Evolutionary conservation across 1,140 invertebrate genomes (phyloP).

Genomic region (Stegodyphus dumicola): DNA sequence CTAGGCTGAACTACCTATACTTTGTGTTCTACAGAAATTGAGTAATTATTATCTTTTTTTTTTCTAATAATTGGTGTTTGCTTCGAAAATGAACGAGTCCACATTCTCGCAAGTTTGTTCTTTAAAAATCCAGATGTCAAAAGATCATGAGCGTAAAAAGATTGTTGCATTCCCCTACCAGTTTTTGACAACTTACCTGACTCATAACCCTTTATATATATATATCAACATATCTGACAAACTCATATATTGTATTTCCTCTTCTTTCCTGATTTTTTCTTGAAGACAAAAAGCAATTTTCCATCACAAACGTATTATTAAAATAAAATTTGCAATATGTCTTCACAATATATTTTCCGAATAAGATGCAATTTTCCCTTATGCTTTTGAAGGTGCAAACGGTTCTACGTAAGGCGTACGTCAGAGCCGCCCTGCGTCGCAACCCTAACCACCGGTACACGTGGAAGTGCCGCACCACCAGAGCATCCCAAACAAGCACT

Average conservation of each 20-base stretch:
- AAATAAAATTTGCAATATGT: too few species aligned
- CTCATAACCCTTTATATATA: background rate
- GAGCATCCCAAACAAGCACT: conserved; percentile 40
- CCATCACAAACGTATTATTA: too few species aligned
- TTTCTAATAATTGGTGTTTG: too few species aligned
- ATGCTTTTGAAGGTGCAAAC: conserved; percentile 59
- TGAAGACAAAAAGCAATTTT: background rate
- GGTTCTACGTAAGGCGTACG: conserved; percentile 62
- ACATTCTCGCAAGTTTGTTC: too few species aligned
- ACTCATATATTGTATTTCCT: background rate
- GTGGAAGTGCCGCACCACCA: conserved; percentile 49
- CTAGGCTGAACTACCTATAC: too few species aligned
- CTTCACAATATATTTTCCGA: background rate
- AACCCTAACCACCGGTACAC: conserved; percentile 62
- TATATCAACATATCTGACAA: background rate
- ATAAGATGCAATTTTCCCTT: background rate
- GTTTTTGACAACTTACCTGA: too few species aligned
- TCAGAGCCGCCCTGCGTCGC: conserved; percentile 61
- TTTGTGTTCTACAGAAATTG: too few species aligned
- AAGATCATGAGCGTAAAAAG: too few species aligned
- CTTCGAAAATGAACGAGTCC: too few species aligned
- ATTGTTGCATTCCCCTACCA: too few species aligned
- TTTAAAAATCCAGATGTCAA: too few species aligned
- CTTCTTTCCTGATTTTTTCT: background rate
- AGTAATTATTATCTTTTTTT: too few species aligned